A percentile compares a stretch with the other conserved stretches of the same genome.
Evolutionary conservation across 1,140 invertebrate species (phyloP).

Genomic region (Lordiphosa mommai): DNA sequence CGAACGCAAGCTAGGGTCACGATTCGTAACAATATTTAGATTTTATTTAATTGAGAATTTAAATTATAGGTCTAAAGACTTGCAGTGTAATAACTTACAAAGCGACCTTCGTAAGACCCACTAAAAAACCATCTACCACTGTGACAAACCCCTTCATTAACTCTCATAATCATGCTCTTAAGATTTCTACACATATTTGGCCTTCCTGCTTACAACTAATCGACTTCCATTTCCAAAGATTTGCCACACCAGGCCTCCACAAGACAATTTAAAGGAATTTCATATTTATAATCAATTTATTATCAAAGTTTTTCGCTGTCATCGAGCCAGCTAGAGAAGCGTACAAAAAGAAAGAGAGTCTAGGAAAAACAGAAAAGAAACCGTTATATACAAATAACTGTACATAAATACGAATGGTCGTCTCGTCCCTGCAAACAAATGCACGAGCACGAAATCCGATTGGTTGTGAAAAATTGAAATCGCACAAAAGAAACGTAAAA

Average conservation of each 20-base stretch:
- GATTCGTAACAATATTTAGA: no score
- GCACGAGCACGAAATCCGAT: slow-evolving; percentile 40
- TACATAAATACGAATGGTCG: background rate
- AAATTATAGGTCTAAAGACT: no score
- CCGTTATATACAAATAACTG: slow-evolving; percentile 5
- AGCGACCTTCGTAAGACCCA: no score
- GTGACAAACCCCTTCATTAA: no score
- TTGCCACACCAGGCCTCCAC: background rate
- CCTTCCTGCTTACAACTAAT: background rate
- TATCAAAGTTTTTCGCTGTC: slow-evolving; percentile 23
- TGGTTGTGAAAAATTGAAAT: slow-evolving; percentile 47
- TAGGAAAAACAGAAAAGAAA: slow-evolving; percentile 7
- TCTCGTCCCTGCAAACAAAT: background rate
- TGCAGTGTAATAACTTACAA: no score
- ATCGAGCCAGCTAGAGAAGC: slow-evolving; percentile 4
- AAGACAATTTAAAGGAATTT: slow-evolving; percentile 2
- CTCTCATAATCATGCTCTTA: no score
- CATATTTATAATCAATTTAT: slow-evolving; percentile 25
- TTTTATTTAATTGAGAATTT: no score
- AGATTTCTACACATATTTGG: no score
- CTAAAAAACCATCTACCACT: no score
- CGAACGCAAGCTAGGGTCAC: no score
- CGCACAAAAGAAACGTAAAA: slow-evolving; percentile 32
- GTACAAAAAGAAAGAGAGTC: no score
- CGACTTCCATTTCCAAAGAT: background rate